Percentiles rank a stretch among this genome's conserved stretches.
phyloP scores from a whole-genome alignment of 2,113 vertebrate species.

The Procavia capensis region DNA sequence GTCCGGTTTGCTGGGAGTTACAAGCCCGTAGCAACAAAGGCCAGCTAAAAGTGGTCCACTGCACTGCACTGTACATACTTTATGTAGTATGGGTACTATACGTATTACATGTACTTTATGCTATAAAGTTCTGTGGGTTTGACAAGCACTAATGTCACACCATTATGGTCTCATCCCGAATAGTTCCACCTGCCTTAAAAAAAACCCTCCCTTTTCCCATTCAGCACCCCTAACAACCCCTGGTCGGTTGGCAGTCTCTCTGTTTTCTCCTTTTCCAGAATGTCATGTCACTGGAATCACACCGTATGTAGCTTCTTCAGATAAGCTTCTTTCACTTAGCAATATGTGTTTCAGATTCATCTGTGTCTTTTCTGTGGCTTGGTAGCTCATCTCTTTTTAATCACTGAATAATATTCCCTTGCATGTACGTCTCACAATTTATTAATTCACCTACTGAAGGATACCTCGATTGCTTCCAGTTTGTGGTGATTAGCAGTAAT shows the following conservation, averaged over 20 bases:
- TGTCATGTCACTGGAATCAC: not conserved
- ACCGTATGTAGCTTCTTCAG: not conserved
- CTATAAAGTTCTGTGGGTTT: not conserved
- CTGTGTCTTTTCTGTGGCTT: not conserved
- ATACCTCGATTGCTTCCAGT: not conserved
- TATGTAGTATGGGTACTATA: too few relatives aligned
- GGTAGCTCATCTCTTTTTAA: not conserved
- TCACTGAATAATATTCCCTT: not conserved
- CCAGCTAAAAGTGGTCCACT: too few relatives aligned
- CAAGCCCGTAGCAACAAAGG: too few relatives aligned
- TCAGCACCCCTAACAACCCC: not conserved
- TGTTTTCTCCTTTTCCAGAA: not conserved
- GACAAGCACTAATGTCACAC: too few relatives aligned
- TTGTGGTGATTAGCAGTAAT: too few relatives aligned
- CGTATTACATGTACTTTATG: too few relatives aligned
- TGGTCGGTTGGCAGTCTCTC: not conserved
- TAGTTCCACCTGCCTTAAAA: not conserved
- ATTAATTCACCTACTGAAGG: not conserved
- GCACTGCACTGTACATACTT: too few relatives aligned
- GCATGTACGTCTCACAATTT: not conserved
- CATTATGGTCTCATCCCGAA: accelerated
- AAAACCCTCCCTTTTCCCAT: not conserved
- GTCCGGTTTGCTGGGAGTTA: too few relatives aligned
- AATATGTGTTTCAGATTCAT: not conserved
- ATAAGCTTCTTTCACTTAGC: not conserved